phyloP scores from a whole-genome alignment of 2,888 invertebrate genomes.

The Norana najaformis region DNA sequence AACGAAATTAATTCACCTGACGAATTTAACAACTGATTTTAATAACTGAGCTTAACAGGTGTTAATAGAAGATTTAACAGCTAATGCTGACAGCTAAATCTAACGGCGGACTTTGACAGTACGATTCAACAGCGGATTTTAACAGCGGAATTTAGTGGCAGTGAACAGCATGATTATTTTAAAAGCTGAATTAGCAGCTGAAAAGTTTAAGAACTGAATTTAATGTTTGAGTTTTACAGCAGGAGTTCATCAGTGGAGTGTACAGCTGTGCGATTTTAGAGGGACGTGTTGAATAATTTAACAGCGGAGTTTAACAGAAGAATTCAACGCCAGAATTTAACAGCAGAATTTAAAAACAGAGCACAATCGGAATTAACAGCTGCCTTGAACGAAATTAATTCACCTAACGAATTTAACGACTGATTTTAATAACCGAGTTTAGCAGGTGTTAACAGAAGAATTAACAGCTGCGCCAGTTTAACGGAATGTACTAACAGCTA shows the following conservation, averaged over 20 bases:
- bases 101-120: not conserved
- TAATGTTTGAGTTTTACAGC: not conserved
- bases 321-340: not conserved
- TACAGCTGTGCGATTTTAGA: not conserved
- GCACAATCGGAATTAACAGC: no score
- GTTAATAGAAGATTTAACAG: not conserved
- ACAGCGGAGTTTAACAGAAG: not conserved
- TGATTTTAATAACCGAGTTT: not conserved
- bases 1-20: no score
- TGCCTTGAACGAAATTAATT: no score
- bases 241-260: not conserved
- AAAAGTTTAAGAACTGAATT: not conserved
- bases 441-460: not conserved
- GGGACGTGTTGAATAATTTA: no score
- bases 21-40: no score
- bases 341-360: not conserved
- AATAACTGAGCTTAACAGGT: not conserved
- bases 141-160: no score
- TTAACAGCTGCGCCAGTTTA: not conserved
- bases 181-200: not conserved
- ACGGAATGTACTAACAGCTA: no score
- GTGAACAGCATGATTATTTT: no score
- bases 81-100: not conserved
- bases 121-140: no score
- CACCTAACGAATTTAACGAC: no score